Conservation (phyloP, 2,113 vertebrate species). For the Maccullochella peelii region DNA sequence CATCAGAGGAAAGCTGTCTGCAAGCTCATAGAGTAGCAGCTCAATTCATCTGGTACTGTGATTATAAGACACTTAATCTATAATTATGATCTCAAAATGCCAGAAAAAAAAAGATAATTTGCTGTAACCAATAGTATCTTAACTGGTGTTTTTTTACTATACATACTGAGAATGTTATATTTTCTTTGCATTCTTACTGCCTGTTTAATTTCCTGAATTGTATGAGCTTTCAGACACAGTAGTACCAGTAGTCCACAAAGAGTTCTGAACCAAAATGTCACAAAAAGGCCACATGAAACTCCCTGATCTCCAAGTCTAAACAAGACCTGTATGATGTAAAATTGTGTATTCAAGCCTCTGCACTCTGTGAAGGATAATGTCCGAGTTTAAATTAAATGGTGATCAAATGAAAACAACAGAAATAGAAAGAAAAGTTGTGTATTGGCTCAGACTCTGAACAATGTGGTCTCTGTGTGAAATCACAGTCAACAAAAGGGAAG, state of each 20-base stretch:
- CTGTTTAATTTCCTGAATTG: constrained; percentile 15
- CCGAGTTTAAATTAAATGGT: constrained; percentile 6
- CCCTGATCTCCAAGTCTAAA: constrained; percentile 36
- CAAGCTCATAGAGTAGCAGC: constrained; percentile 31
- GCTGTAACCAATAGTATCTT: neutral
- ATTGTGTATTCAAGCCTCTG: neutral
- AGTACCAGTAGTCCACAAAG: constrained; percentile 38
- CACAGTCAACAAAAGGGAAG: constrained; percentile 32
- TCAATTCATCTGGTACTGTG: neutral
- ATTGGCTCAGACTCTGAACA: constrained; percentile 56
- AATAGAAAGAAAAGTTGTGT: constrained; percentile 1
- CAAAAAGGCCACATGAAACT: constrained; percentile 32
- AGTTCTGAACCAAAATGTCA: constrained; percentile 39
- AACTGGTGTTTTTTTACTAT: neutral
- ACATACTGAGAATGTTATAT: neutral
- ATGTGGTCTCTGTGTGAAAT: constrained; percentile 35
- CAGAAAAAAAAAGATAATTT: neutral
- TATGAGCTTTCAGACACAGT: constrained; percentile 38
- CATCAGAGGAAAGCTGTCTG: constrained; percentile 28
- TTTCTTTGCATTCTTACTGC: constrained; percentile 14
- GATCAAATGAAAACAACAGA: constrained; percentile 33
- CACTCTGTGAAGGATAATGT: constrained; percentile 1
- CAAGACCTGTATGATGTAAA: constrained; percentile 17
- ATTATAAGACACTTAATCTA: neutral
- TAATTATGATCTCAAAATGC: neutral